These are phyloP conservation scores for Oasisia sp. DNA, from an alignment of 2,888 invertebrate genomes.

Conservation along the genomic window DNA sequence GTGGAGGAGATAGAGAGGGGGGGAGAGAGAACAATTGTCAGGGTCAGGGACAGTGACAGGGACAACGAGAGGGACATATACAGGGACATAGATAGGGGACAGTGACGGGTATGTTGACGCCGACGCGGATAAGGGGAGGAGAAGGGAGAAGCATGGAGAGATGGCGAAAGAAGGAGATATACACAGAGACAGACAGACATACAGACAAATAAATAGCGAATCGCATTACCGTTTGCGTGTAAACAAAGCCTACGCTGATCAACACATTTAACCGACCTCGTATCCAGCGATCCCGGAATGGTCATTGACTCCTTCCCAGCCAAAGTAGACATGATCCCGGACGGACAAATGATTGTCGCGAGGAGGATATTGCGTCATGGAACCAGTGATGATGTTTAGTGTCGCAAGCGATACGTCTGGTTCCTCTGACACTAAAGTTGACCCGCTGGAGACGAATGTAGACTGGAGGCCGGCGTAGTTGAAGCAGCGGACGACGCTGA, in stretches of 20 bases:
- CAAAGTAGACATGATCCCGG: neutral
- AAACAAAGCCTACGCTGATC: neutral
- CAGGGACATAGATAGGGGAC: no score
- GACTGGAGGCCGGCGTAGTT: conserved; percentile 5
- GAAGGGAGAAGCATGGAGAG: no score
- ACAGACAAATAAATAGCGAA: no score
- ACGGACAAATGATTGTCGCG: neutral
- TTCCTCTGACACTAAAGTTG: neutral
- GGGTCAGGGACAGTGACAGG: no score
- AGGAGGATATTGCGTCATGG: neutral
- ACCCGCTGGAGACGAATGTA: neutral
- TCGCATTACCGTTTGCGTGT: neutral
- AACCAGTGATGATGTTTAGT: neutral
- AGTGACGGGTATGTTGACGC: no score
- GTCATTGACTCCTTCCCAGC: neutral
- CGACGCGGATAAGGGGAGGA: no score
- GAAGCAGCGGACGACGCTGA: neutral
- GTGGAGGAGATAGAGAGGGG: no score
- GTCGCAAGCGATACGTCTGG: neutral
- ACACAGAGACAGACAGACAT: no score
- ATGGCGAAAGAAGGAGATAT: no score
- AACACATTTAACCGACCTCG: neutral
- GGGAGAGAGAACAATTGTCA: no score
- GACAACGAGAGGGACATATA: no score
- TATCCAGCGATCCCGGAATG: neutral